phyloP scores from a whole-genome alignment of 2,113 vertebrate genomes.

The Ptilonorhynchus violaceus region DNA sequence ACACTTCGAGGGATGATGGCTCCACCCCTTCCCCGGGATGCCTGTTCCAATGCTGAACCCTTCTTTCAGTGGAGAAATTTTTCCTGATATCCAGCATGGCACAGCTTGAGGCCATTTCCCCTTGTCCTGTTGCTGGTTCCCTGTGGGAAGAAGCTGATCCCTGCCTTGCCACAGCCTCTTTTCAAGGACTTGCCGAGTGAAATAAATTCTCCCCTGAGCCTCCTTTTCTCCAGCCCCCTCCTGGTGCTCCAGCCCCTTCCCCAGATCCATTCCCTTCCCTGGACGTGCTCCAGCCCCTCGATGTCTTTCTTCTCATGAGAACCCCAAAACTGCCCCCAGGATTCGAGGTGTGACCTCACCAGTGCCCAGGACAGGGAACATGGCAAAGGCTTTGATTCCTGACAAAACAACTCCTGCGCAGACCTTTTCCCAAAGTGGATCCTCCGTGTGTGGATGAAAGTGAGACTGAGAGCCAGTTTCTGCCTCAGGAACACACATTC shows the following conservation, averaged over 20 bases:
- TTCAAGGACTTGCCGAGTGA: background rate
- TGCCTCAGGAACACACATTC: fast-evolving
- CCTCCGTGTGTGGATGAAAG: background rate
- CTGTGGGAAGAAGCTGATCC: background rate
- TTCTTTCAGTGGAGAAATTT: background rate
- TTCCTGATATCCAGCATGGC: background rate
- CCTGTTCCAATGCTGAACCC: too few species aligned
- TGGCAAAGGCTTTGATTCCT: background rate
- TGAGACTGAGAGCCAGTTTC: background rate
- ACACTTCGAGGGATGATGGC: background rate
- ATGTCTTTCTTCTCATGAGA: too few species aligned
- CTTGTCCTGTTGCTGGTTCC: background rate
- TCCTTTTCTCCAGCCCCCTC: background rate
- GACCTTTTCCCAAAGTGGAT: background rate
- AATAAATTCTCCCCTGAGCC: background rate
- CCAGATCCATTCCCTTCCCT: background rate
- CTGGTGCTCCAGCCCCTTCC: background rate
- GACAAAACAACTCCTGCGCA: background rate
- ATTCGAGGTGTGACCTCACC: background rate
- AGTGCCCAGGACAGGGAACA: background rate
- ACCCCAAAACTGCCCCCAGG: background rate
- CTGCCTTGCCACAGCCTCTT: background rate
- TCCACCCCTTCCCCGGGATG: background rate
- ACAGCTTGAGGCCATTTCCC: background rate
- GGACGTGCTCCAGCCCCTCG: background rate